Evolutionary conservation across 2,888 invertebrate species (phyloP).

Genomic region (Halictus quadricinctus): DNA sequence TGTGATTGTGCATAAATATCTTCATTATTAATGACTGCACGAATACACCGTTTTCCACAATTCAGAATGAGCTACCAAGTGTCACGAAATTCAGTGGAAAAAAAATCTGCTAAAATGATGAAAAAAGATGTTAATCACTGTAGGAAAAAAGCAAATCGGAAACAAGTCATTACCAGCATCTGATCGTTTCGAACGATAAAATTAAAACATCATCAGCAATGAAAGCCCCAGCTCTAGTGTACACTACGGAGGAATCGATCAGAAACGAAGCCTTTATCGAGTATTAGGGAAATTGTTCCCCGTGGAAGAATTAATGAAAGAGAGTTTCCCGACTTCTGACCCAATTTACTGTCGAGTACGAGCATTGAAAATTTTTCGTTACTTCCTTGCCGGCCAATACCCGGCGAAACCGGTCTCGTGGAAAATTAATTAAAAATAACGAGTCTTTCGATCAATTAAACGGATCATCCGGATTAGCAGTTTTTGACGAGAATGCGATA

Average conservation of each 20-base stretch:
- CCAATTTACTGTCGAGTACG: not conserved
- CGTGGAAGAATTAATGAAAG: constrained; percentile 2
- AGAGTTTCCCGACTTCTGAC: constrained; percentile 7
- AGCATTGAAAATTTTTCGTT: constrained; percentile 13
- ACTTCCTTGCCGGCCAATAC: not conserved
- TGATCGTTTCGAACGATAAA: not conserved
- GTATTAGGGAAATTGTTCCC: constrained; percentile 18
- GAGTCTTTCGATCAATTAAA: constrained; percentile 10
- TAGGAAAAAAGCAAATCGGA: too few species aligned
- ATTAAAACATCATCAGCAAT: not conserved
- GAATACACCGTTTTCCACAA: too few species aligned
- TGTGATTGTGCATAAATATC: too few species aligned
- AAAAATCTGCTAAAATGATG: too few species aligned
- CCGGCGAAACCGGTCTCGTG: not conserved
- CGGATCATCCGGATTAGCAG: not conserved
- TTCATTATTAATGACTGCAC: too few species aligned
- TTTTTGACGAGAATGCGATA: constrained; percentile 24
- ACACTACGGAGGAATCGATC: not conserved
- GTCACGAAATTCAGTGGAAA: too few species aligned
- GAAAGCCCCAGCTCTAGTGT: not conserved
- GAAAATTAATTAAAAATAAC: constrained; percentile 40
- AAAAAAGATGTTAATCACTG: too few species aligned
- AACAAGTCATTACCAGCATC: not conserved
- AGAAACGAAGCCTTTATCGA: constrained; percentile 21
- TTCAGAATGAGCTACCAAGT: too few species aligned